Evolutionary conservation across 2,797 vertebrate species (phyloP).

Genomic region (Sparus aurata): DNA sequence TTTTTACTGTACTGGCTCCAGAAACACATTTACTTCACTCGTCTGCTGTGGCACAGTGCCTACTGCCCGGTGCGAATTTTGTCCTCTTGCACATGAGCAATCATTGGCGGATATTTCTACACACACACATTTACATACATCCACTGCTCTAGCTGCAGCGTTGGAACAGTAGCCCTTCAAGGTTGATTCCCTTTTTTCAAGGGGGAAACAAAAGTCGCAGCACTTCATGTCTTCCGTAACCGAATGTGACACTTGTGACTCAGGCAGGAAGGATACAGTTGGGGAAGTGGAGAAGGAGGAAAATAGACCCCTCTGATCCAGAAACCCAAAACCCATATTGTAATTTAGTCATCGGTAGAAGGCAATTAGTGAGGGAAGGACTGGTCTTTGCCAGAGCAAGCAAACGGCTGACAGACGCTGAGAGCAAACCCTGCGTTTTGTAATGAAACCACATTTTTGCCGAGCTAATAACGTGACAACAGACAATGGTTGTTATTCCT

Average conservation of each 20-base stretch:
- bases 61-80: slow-evolving; percentile 32
- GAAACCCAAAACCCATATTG: slow-evolving; percentile 74
- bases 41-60: slow-evolving; percentile 53
- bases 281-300: slow-evolving; percentile 50
- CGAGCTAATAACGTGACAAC: slow-evolving; percentile 55
- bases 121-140: slow-evolving; percentile 31
- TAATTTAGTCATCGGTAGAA: slow-evolving; percentile 78
- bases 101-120: slow-evolving; percentile 3
- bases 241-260: slow-evolving; percentile 70
- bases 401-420: slow-evolving; percentile 49
- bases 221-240: slow-evolving; percentile 61
- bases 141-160: slow-evolving; percentile 37
- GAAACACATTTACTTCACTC: slow-evolving; percentile 65
- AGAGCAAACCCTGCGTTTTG: slow-evolving; percentile 28
- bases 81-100: slow-evolving; percentile 7
- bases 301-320: slow-evolving; percentile 61
- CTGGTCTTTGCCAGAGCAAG: slow-evolving; percentile 76
- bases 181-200: slow-evolving; percentile 11
- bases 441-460: slow-evolving; percentile 45
- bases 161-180: slow-evolving; percentile 61
- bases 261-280: slow-evolving; percentile 70
- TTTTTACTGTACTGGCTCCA: slow-evolving; percentile 78
- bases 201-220: slow-evolving; percentile 42
- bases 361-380: slow-evolving; percentile 71
- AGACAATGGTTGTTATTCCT: slow-evolving; percentile 37